A percentile compares a stretch with the other conserved stretches of the same genome.
phyloP scores from a whole-genome alignment of 2,797 vertebrate species.

The Hoplostethus atlanticus region DNA sequence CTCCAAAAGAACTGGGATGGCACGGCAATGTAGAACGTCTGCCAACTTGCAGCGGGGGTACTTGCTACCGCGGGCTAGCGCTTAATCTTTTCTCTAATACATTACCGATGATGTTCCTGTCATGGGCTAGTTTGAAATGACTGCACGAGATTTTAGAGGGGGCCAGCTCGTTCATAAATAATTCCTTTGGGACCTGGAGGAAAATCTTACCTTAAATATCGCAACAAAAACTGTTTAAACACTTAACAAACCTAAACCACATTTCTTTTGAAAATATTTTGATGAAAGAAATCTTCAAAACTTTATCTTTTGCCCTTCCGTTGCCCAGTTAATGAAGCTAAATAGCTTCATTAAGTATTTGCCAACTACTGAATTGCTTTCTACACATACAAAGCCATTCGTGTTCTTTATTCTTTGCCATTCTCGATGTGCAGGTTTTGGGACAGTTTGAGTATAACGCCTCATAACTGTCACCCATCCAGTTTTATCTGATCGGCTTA shows the following conservation, averaged over 20 bases:
- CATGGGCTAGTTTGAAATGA: conserved; percentile 65
- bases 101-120: conserved; percentile 71
- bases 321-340: conserved; percentile 17
- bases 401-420: conserved; percentile 29
- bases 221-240: conserved; percentile 43
- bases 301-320: conserved; percentile 23
- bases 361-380: conserved; percentile 33
- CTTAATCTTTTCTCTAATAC: conserved; percentile 70
- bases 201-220: conserved; percentile 53
- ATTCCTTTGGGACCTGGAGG: conserved; percentile 49
- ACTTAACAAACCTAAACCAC: conserved; percentile 19
- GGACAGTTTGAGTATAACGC: conserved; percentile 9
- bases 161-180: conserved; percentile 57
- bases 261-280: conserved; percentile 32
- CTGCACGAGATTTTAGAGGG: conserved; percentile 58
- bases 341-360: conserved; percentile 21
- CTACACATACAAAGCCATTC: conserved; percentile 22
- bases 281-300: background rate
- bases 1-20: conserved; percentile 39
- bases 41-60: conserved; percentile 47
- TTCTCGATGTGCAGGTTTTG: conserved; percentile 3
- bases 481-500: conserved; percentile 52
- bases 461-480: conserved; percentile 41
- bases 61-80: conserved; percentile 47
- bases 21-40: conserved; percentile 38